These are phyloP conservation scores for Mustela lutreola DNA, from an alignment of 2,113 vertebrate species.

Conservation along the genomic window DNA sequence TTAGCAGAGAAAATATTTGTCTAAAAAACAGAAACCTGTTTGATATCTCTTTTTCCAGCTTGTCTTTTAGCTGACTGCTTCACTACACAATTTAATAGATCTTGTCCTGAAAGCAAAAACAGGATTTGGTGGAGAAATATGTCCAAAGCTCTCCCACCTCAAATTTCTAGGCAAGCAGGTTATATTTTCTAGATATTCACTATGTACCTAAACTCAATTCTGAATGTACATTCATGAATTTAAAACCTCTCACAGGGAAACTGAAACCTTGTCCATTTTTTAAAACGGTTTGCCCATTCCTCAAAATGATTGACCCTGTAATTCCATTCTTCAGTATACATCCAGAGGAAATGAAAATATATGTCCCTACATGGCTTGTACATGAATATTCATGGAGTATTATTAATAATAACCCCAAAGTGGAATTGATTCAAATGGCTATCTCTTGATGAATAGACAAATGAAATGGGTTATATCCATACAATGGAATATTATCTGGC, in stretches of 20 bases:
- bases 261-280: rapidly evolving
- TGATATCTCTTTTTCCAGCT: neutral
- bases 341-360: neutral
- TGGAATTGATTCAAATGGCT: neutral
- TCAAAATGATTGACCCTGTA: neutral
- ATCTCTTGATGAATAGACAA: neutral
- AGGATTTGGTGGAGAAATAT: neutral
- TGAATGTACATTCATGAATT: neutral
- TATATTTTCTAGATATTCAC: neutral
- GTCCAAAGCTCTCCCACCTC: neutral
- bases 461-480: neutral
- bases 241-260: neutral
- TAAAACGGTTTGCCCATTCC: neutral
- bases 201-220: neutral
- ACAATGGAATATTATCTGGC: neutral
- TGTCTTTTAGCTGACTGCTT: constrained; percentile 16
- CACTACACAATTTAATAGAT: neutral
- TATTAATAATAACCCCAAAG: neutral
- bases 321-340: neutral
- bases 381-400: neutral
- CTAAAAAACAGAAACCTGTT: neutral
- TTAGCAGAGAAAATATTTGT: neutral
- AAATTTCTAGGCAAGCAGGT: neutral
- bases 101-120: neutral
- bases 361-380: neutral